Evolutionary conservation across 2,797 vertebrate species (phyloP).

Genomic region (Ammospiza maritima): DNA sequence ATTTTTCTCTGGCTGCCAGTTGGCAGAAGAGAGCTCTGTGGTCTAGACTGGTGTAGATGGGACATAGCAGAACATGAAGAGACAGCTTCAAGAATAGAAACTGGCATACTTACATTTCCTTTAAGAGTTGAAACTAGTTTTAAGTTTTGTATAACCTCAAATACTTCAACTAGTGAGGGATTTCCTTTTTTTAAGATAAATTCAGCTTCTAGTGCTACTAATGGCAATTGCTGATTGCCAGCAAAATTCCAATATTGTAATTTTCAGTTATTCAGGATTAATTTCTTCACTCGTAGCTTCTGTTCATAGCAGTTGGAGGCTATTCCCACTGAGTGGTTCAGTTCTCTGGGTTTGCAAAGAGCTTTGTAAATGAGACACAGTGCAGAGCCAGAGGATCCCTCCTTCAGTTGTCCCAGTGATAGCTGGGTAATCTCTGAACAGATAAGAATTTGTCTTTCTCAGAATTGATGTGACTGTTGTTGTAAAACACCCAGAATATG

Average conservation of each 20-base stretch:
- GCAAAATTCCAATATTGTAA: not conserved
- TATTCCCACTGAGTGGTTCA: not conserved
- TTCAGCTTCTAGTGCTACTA: not conserved
- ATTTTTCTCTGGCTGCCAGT: constrained; percentile 49
- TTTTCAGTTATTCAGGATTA: not conserved
- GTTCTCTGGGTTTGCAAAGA: not conserved
- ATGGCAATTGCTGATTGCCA: not conserved
- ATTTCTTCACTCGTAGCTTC: not conserved
- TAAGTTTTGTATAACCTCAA: not conserved
- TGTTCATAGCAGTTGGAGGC: not conserved
- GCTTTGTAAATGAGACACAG: not conserved
- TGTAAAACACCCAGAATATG: not conserved
- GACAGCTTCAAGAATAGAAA: constrained; percentile 38
- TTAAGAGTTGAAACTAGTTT: not conserved
- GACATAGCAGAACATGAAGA: constrained; percentile 71
- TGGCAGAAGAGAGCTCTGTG: constrained; percentile 68
- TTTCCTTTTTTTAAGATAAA: not conserved
- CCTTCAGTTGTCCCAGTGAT: not conserved
- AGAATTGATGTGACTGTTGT: not conserved
- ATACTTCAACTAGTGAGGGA: not conserved
- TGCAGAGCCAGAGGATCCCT: not conserved
- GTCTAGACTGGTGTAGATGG: constrained; percentile 67
- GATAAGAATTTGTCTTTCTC: not conserved
- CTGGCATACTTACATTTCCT: not conserved
- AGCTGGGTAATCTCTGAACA: not conserved